A percentile compares a stretch with the other conserved stretches of the same genome.
These are phyloP conservation scores for Sesia bembeciformis DNA, from an alignment of 2,888 invertebrate genomes.

Conservation along the genomic window DNA sequence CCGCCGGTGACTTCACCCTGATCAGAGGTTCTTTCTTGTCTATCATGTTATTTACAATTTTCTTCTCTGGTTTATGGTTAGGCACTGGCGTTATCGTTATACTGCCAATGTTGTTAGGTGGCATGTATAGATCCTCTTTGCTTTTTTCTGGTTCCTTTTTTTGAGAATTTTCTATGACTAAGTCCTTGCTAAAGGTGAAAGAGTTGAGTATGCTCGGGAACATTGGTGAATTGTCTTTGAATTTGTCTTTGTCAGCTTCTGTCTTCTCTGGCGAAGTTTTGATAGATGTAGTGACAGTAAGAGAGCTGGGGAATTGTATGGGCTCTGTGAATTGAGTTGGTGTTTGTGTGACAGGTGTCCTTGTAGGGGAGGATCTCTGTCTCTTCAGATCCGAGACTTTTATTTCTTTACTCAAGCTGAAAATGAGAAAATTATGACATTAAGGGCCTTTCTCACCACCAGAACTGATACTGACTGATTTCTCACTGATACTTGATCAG, in stretches of 20 bases:
- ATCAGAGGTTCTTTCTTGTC: slow-evolving; percentile 37
- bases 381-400: slow-evolving; percentile 48
- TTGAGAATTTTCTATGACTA: slow-evolving; percentile 38
- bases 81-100: slow-evolving; percentile 63
- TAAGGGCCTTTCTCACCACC: too few relatives aligned
- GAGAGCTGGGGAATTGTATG: slow-evolving; percentile 57
- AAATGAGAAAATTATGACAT: slow-evolving; percentile 7
- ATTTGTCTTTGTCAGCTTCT: slow-evolving; percentile 20
- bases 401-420: slow-evolving; percentile 56
- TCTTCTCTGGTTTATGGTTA: slow-evolving; percentile 32
- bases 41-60: slow-evolving; percentile 9
- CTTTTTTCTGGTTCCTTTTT: slow-evolving; percentile 27
- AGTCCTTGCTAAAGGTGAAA: slow-evolving; percentile 38
- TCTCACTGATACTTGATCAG: too few relatives aligned
- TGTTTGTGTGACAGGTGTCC: slow-evolving; percentile 4
- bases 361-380: slow-evolving; percentile 27
- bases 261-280: slow-evolving; percentile 22
- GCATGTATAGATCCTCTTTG: slow-evolving; percentile 51
- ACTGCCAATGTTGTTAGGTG: slow-evolving; percentile 57
- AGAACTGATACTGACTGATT: too few relatives aligned
- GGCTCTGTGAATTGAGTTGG: slow-evolving; percentile 34
- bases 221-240: slow-evolving; percentile 18
- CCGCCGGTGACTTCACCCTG: slow-evolving; percentile 60
- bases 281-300: slow-evolving; percentile 54
- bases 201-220: slow-evolving; percentile 37